A percentile compares a stretch with the other conserved stretches of the same genome.
Evolutionary conservation across 2,113 vertebrate species (phyloP).

Genomic region (Trogon melanurus): DNA sequence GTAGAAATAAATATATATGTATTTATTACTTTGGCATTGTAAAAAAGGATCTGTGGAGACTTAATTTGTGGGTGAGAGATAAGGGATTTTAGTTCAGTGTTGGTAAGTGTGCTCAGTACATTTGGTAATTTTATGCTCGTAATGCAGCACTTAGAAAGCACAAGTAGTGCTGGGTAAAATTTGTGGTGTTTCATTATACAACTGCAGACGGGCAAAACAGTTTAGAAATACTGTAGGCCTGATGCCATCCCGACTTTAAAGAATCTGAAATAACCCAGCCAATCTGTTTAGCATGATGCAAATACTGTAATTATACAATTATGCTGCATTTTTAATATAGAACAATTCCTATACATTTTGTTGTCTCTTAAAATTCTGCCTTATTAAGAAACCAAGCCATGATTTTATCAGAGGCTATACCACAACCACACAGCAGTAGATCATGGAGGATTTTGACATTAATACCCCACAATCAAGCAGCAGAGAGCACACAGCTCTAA

Average conservation of each 20-base stretch:
- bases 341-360: conserved; percentile 63
- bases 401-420: conserved; percentile 11
- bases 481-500: conserved; percentile 15
- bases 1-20: conserved; percentile 50
- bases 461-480: conserved; percentile 30
- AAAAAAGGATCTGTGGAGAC: conserved; percentile 60
- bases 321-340: conserved; percentile 71
- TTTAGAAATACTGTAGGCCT: conserved; percentile 63
- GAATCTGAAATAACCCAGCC: conserved; percentile 60
- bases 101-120: conserved; percentile 57
- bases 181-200: conserved; percentile 60
- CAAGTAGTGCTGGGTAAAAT: conserved; percentile 65
- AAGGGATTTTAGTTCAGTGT: conserved; percentile 52
- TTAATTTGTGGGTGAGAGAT: conserved; percentile 61
- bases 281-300: conserved; percentile 67
- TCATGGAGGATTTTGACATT: conserved; percentile 30
- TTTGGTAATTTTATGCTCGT: conserved; percentile 53
- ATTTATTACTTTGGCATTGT: conserved; percentile 51
- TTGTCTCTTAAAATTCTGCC: conserved; percentile 39
- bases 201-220: conserved; percentile 53
- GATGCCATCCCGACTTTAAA: conserved; percentile 66
- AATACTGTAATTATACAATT: conserved; percentile 69
- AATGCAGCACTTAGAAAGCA: conserved; percentile 68
- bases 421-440: not conserved
- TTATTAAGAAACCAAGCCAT: conserved; percentile 38